Conservation (phyloP, 1,140 invertebrate genomes). For the Drosophila gunungcola region DNA sequence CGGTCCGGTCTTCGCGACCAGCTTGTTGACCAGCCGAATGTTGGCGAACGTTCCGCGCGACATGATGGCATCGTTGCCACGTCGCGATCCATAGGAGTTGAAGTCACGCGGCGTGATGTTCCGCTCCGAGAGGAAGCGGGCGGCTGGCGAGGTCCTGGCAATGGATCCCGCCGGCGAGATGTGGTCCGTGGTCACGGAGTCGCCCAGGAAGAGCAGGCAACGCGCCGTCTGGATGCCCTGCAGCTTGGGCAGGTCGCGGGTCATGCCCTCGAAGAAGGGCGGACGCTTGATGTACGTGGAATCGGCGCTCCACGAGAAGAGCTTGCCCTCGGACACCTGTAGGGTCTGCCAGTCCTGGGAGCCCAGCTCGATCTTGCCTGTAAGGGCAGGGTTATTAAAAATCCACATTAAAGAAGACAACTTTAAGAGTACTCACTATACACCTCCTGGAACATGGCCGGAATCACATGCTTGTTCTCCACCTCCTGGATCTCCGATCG, state of each 20-base stretch:
- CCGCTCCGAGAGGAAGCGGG: constrained; percentile 91
- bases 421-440: constrained; percentile 63
- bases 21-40: constrained; percentile 97
- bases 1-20: constrained; percentile 93
- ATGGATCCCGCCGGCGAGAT: constrained; percentile 99
- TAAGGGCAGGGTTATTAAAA: neutral
- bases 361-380: constrained; percentile 92
- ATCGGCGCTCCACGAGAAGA: constrained; percentile 96
- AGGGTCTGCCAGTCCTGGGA: constrained; percentile 94
- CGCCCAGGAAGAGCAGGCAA: constrained; percentile 94
- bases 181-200: constrained; percentile 99
- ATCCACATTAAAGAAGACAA: neutral
- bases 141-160: constrained; percentile 96
- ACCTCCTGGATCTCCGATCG: constrained; percentile 95
- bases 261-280: constrained; percentile 97
- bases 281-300: constrained; percentile 99
- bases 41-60: constrained; percentile 99
- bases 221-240: constrained; percentile 88
- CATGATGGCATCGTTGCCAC: constrained; percentile 98
- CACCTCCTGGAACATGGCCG: constrained; percentile 98
- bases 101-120: constrained; percentile 97
- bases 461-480: constrained; percentile 95
- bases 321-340: constrained; percentile 90
- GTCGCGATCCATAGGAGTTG: constrained; percentile 98
- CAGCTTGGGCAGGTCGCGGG: constrained; percentile 87